Base-by-base conservation (phyloP, 2,113 vertebrate species). In the Indri indri region DNA sequence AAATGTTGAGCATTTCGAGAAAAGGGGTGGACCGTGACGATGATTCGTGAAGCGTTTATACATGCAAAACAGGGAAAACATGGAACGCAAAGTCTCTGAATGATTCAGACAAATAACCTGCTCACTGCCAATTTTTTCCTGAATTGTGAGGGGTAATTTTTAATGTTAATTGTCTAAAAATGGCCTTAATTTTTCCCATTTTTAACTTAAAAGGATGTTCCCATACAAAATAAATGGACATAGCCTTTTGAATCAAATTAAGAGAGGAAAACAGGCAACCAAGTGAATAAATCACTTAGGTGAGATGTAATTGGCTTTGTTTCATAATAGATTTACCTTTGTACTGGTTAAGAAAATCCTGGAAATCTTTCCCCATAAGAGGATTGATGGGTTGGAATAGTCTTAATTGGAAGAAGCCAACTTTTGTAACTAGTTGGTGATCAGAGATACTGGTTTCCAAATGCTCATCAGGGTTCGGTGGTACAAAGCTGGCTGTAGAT, bases 1-100 rank as follows among this genome's bases (percentile, higher is more conserved):
- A 79, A 66, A 66, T 18, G 77, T 27, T 65, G 66, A 91, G 22
- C 47, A 65, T 84, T 87, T 88, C 57, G 59, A 93, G 86, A 82
- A 16, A 57, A 90, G 82, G 93, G 84, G 42, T 59, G 50, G 84
- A 25, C 79, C 74, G 1, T 76, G 86, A 32, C n/a, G 88, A 88
- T n/a, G 27, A 82, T 95, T 84, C 94, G 96, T 79, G 63, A 87
- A 47, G 57, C 88, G 86, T 94, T 97, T 68, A 80, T 30, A 68
- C 34, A 96, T 83, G 92, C 82, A 95, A 92, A 96, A 61, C 11
- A 3, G 63, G 22, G 92, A 32, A 45, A 76, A 83, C 17, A 34
- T 40, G 59, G 59, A 65, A 95, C 95, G 63, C 92, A 93, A 91
- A 92, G 80, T 84, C 52, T 66, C 96, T 34, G 50, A 63, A 45